Conservation (phyloP, 2,113 vertebrate species). For the Brienomyrus longianalis region DNA sequence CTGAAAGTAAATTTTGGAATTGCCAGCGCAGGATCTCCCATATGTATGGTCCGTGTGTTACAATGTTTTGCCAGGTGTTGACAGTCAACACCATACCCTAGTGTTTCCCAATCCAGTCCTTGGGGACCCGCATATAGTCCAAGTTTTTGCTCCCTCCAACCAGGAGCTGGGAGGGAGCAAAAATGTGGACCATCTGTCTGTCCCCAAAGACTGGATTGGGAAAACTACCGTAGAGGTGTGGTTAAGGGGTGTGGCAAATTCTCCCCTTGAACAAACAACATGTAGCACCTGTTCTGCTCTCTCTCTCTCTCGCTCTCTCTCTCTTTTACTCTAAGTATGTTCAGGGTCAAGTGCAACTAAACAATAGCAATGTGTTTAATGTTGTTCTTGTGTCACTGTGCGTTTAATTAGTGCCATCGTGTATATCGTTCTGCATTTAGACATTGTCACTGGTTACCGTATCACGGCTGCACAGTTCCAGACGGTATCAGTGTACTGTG, state of each 20-base stretch:
- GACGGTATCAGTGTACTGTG: neutral
- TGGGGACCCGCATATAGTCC: neutral
- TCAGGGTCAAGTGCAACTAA: neutral
- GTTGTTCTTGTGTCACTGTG: neutral
- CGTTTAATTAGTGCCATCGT: neutral
- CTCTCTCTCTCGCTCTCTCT: conserved; percentile 3
- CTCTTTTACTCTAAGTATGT: neutral
- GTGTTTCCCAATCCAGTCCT: neutral
- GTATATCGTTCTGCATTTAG: neutral
- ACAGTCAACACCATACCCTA: neutral
- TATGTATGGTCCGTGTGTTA: neutral
- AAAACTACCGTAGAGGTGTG: conserved; percentile 24
- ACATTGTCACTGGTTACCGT: neutral
- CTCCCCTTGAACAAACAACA: conserved; percentile 51
- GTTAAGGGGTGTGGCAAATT: conserved; percentile 26
- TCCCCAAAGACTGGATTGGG: conserved; percentile 4
- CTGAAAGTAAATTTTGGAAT: neutral
- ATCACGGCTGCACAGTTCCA: neutral
- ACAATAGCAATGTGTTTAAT: neutral
- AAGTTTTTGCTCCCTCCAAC: neutral
- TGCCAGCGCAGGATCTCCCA: neutral
- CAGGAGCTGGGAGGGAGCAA: neutral
- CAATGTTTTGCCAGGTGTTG: neutral
- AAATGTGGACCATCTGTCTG: neutral
- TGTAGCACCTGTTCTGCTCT: conserved; percentile 38